Conservation (phyloP, 2,797 vertebrate species). For the Thunnus albacares region DNA sequence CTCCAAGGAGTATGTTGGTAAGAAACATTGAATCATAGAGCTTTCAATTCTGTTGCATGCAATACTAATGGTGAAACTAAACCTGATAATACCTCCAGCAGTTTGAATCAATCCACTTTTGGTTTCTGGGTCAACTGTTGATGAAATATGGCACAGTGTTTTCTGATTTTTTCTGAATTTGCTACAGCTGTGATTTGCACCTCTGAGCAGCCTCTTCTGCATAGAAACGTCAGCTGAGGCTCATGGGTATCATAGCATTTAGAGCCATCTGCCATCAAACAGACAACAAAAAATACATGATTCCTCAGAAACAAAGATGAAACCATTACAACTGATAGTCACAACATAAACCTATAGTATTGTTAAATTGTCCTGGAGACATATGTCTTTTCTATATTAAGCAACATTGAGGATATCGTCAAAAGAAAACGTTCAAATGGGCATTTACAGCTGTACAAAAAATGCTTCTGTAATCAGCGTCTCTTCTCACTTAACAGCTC, state of each 20-base stretch:
- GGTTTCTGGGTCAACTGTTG: neutral
- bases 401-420: neutral
- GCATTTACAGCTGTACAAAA: neutral
- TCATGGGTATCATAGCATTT: neutral
- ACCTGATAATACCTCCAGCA: neutral
- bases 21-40: neutral
- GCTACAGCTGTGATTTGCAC: neutral
- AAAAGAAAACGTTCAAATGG: neutral
- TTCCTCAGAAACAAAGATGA: neutral
- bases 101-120: neutral
- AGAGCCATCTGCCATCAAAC: neutral
- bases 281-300: too few species aligned
- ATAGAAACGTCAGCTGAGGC: neutral
- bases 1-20: neutral
- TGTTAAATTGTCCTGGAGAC: neutral
- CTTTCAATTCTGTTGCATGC: neutral
- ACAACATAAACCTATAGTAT: neutral
- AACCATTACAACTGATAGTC: neutral
- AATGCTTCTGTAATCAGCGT: neutral
- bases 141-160: neutral
- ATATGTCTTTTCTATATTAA: neutral
- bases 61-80: neutral
- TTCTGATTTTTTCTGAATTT: neutral
- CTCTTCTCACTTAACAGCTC: slow-evolving; percentile 26
- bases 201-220: neutral